Conservation (phyloP, 2,797 vertebrate genomes). For the Centroberyx gerrardi region DNA sequence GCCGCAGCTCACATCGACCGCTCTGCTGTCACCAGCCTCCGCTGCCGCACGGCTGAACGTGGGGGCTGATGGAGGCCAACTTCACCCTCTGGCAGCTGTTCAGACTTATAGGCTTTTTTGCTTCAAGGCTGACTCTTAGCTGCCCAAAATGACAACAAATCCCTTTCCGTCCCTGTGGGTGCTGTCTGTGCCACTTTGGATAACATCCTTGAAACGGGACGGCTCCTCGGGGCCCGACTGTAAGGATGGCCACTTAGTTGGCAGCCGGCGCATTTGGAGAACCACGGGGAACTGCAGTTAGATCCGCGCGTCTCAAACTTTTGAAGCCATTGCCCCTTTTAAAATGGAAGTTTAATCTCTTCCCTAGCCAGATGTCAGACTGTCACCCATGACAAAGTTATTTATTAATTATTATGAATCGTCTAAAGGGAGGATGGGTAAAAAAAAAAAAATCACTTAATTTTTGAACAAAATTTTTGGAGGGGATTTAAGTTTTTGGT, state of each 20-base stretch:
- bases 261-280: slow-evolving; percentile 22
- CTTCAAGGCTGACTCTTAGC: slow-evolving; percentile 55
- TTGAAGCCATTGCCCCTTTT: slow-evolving; percentile 37
- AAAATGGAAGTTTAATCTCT: slow-evolving; percentile 42
- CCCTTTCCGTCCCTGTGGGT: slow-evolving; percentile 24
- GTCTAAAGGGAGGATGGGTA: slow-evolving; percentile 18
- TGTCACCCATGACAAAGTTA: slow-evolving; percentile 41
- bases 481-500: slow-evolving; percentile 24
- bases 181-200: slow-evolving; percentile 59
- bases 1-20: slow-evolving; percentile 31
- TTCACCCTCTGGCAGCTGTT: slow-evolving; percentile 53
- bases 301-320: slow-evolving; percentile 24
- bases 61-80: slow-evolving; percentile 45
- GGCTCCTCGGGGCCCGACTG: slow-evolving; percentile 46
- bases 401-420: slow-evolving; percentile 54
- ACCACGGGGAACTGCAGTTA: slow-evolving; percentile 30
- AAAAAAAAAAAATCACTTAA: slow-evolving; percentile 16
- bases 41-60: slow-evolving; percentile 21
- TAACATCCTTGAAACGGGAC: slow-evolving; percentile 51
- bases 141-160: slow-evolving; percentile 61
- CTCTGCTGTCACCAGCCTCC: slow-evolving; percentile 43
- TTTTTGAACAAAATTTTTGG: slow-evolving; percentile 39
- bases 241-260: slow-evolving; percentile 47
- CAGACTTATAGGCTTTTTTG: slow-evolving; percentile 47
- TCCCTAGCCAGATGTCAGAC: slow-evolving; percentile 31